Percentiles rank a stretch among this genome's conserved stretches.
phyloP scores from a whole-genome alignment of 2,797 vertebrate genomes.

The Malurus splendens region DNA sequence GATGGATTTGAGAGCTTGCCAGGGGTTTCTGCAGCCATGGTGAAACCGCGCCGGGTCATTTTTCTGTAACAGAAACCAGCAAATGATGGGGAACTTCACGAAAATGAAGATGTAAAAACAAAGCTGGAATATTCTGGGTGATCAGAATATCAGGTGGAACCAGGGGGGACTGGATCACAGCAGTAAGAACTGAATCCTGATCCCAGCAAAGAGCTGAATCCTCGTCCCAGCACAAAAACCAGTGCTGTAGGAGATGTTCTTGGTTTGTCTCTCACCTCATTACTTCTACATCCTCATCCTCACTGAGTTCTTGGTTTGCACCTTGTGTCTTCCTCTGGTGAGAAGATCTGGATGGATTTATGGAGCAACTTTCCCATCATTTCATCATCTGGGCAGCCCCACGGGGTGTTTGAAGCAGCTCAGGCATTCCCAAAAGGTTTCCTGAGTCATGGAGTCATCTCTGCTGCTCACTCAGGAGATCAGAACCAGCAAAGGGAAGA shows the following conservation, averaged over 20 bases:
- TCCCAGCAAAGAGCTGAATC: rapidly evolving
- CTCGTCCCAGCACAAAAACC: neutral
- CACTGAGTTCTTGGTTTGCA: neutral
- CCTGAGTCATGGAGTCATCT: neutral
- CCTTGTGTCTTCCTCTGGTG: neutral
- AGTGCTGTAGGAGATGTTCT: rapidly evolving
- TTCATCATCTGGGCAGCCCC: neutral
- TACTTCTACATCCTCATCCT: neutral
- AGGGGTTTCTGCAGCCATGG: neutral
- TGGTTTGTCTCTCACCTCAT: neutral
- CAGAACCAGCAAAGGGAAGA: neutral
- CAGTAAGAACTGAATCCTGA: neutral
- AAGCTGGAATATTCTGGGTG: neutral
- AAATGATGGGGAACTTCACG: neutral
- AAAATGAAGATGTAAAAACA: neutral
- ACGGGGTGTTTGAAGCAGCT: neutral
- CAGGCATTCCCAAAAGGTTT: neutral
- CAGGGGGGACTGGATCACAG: neutral
- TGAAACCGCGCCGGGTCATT: neutral
- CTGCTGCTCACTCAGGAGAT: neutral
- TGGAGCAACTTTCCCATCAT: neutral
- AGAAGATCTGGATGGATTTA: neutral
- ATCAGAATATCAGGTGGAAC: too few species aligned
- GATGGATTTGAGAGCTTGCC: neutral
- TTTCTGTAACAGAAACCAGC: neutral